Base-by-base conservation (phyloP, 2,888 invertebrate species). In the Tetragnatha montana region DNA sequence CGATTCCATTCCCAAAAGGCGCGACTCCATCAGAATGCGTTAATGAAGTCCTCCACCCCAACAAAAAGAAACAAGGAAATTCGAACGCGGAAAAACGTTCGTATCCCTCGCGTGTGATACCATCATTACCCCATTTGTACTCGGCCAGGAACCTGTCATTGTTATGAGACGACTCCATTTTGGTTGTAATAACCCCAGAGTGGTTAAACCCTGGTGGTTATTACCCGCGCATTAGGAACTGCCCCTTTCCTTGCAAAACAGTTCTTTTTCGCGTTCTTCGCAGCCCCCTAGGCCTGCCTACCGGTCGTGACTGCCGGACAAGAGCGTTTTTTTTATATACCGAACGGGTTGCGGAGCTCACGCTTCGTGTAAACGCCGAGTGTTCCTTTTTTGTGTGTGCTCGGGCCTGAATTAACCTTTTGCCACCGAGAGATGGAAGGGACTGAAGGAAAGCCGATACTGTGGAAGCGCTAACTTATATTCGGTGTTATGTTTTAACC, bases 91-190 rank as follows among this genome's bases (percentile, higher is more conserved):
- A 47, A 68, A 68, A 49, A 35, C 21, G 49, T 49, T 21, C 50
- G 51, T n/a, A 22, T 78, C 74, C 71, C 19, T 76, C 71, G 76
- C 81, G 81, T 81, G 69, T 35, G 50, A 49, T 80, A 68, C 89
- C 60, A 81, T 89, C 89, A 89, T 89, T 89, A 89, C 89, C 80
- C 89, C 89, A 85, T 89, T 85, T 89, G 85, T 89, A 89, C 69
- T 74, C 49, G 68, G 82, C 50, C 17, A 70, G 17, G 60, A 89
- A 81, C 81, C 81, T 89, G 89, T 89, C 89, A 89, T 89, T 89
- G 89, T 85, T 70, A 70, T 71, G 35, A 89, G 81, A 89, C 71
- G 85, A 85, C 89, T 89, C 85, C 89, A 89, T 81, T 84, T 89
- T 71, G 51, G 22, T 35, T 73, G 21, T 51, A 76, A 80, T 80